phyloP scores from a whole-genome alignment of 2,888 invertebrate species.

The Troides oblongomaculatus region DNA sequence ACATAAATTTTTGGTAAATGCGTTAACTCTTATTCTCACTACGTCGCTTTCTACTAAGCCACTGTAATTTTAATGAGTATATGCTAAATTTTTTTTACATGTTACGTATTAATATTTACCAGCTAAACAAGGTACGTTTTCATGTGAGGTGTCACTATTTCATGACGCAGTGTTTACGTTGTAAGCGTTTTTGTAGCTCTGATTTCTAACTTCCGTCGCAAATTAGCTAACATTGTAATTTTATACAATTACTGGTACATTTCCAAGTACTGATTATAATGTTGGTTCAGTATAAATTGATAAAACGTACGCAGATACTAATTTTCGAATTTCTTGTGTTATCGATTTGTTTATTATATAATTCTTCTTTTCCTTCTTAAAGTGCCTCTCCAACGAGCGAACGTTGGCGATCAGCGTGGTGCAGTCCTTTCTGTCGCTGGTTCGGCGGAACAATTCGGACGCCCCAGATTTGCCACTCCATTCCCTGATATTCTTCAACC shows the following conservation, averaged over 20 bases:
- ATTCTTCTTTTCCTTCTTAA: too few relatives aligned
- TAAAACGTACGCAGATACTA: background rate
- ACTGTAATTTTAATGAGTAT: too few relatives aligned
- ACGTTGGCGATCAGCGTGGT: too few relatives aligned
- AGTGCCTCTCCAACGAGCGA: too few relatives aligned
- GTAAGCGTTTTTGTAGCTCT: constrained; percentile 3
- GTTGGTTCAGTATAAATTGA: background rate
- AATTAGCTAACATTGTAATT: background rate
- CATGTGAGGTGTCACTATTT: background rate
- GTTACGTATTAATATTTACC: background rate
- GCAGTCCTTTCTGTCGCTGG: too few relatives aligned
- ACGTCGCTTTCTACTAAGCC: too few relatives aligned
- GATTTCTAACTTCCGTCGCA: background rate
- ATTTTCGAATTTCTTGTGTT: background rate
- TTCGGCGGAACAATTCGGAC: too few relatives aligned
- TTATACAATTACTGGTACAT: background rate
- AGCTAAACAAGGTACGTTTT: background rate
- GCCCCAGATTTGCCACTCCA: too few relatives aligned
- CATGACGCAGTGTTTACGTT: background rate
- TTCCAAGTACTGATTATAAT: background rate
- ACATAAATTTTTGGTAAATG: too few relatives aligned
- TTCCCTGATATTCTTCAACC: too few relatives aligned
- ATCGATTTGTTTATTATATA: background rate
- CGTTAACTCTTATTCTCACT: too few relatives aligned
- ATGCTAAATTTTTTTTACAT: background rate